Evolutionary conservation across 2,113 vertebrate species (phyloP).

Genomic region (Lanius collurio): DNA sequence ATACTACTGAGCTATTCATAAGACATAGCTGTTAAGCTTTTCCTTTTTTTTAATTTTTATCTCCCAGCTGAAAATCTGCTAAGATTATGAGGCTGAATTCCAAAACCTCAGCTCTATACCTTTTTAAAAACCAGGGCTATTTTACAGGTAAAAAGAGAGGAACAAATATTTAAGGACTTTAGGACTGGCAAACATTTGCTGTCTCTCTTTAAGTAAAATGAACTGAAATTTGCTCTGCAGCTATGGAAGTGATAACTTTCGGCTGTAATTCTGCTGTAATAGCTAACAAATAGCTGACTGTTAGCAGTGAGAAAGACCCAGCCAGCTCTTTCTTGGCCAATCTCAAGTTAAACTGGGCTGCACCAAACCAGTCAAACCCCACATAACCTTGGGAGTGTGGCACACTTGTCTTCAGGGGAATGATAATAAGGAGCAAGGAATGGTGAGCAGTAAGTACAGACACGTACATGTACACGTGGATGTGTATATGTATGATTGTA

Average conservation of each 20-base stretch:
- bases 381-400: not conserved
- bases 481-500: not conserved
- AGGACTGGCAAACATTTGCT: not conserved
- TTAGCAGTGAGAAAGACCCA: not conserved
- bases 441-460: not conserved
- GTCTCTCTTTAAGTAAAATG: not conserved
- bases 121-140: not conserved
- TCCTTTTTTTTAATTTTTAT: not conserved
- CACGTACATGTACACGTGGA: rapidly evolving
- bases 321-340: conserved; percentile 26
- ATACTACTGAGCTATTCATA: not conserved
- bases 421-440: not conserved
- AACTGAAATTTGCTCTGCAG: conserved; percentile 10
- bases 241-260: conserved; percentile 28
- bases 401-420: not conserved
- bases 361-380: not conserved
- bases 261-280: conserved; percentile 19
- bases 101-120: not conserved
- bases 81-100: not conserved
- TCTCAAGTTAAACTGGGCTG: not conserved
- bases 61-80: not conserved
- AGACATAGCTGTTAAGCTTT: not conserved
- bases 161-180: not conserved
- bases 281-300: conserved; percentile 32
- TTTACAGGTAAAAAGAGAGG: conserved; percentile 16